These are phyloP conservation scores for Capromys pilorides DNA, from an alignment of 2,797 vertebrate genomes.

Conservation along the genomic window DNA sequence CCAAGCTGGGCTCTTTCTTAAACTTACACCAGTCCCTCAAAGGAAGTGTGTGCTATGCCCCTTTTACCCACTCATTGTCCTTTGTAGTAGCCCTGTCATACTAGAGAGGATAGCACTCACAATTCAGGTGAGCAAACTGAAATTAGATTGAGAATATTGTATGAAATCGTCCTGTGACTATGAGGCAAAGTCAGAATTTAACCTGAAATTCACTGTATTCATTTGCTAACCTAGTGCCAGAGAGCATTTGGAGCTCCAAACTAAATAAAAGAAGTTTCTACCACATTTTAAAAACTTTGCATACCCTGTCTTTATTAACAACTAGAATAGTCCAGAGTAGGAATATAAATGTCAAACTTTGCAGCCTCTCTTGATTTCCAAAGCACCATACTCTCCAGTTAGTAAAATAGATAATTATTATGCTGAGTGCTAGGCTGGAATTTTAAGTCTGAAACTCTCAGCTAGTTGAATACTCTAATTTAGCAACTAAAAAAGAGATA, in stretches of 20 bases:
- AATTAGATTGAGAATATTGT: neutral
- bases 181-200: neutral
- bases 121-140: neutral
- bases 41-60: neutral
- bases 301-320: neutral
- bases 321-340: neutral
- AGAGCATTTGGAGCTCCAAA: neutral
- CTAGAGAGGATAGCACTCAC: neutral
- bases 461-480: neutral
- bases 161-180: neutral
- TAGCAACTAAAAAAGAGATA: neutral
- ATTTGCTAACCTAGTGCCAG: neutral
- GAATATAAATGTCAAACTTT: neutral
- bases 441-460: neutral
- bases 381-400: neutral
- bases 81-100: neutral
- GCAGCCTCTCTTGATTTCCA: conserved; percentile 1
- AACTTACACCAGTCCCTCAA: neutral
- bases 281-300: neutral
- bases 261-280: neutral
- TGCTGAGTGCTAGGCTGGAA: neutral
- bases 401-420: neutral
- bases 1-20: neutral
- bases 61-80: neutral
- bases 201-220: neutral